Conservation (phyloP, 2,113 vertebrate genomes). For the Probosciger aterrimus region DNA sequence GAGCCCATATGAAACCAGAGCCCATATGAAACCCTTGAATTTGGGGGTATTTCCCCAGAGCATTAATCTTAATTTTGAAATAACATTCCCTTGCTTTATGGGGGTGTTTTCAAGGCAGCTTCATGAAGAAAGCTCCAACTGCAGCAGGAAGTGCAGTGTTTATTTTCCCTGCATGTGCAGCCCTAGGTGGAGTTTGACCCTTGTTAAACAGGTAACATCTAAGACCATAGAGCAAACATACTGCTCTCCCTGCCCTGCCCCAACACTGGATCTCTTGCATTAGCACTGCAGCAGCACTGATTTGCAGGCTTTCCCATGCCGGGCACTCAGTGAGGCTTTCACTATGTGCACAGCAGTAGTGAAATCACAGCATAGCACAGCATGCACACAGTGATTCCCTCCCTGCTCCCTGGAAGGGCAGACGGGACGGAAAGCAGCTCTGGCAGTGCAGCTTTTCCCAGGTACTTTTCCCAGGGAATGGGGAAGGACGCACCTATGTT, state of each 20-base stretch:
- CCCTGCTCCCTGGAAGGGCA: not conserved
- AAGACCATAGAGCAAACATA: not conserved
- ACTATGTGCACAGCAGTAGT: not conserved
- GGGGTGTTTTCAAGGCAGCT: not conserved
- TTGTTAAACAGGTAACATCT: not conserved
- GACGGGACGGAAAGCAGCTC: not conserved
- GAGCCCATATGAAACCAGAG: not conserved
- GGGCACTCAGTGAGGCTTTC: fast-evolving
- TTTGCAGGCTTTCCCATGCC: not conserved
- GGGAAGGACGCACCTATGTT: conserved; percentile 17
- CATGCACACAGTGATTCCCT: fast-evolving
- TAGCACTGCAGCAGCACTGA: not conserved
- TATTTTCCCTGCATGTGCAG: not conserved
- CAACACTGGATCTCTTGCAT: not conserved
- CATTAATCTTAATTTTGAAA: not conserved
- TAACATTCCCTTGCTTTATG: fast-evolving
- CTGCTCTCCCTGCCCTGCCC: not conserved
- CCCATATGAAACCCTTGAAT: not conserved
- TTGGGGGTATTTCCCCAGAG: not conserved
- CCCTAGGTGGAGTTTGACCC: not conserved
- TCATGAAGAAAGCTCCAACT: not conserved
- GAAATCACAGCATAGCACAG: not conserved
- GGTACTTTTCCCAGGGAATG: not conserved
- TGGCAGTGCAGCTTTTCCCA: not conserved
- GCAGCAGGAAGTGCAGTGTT: not conserved